Conservation (phyloP, 2,888 invertebrate species). For the Sarcophaga carnaria region DNA sequence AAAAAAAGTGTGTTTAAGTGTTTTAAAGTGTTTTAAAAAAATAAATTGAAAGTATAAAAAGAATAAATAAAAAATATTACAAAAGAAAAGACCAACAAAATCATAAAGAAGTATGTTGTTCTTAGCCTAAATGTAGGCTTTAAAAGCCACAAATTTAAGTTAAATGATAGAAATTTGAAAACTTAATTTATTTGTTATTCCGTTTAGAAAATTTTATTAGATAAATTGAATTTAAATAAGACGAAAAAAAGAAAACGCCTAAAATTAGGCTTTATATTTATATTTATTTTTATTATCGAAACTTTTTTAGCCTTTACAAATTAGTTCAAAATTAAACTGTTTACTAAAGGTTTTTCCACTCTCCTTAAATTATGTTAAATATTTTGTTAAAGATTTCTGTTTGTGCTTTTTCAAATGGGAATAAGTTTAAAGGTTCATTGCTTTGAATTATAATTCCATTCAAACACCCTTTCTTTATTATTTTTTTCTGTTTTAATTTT, state of each 20-base stretch:
- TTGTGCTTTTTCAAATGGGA: not conserved
- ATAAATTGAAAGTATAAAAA: not conserved
- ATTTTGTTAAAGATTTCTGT: not conserved
- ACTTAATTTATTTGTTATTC: too few relatives aligned
- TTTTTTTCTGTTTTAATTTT: too few relatives aligned
- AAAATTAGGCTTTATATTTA: not conserved
- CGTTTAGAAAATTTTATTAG: too few relatives aligned
- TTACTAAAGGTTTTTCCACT: not conserved
- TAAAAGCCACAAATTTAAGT: not conserved
- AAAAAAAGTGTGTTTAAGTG: not conserved
- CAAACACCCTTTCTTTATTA: too few relatives aligned
- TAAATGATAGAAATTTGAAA: too few relatives aligned
- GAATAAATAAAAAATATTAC: not conserved
- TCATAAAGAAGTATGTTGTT: not conserved
- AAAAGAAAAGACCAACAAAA: not conserved
- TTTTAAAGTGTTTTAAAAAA: not conserved
- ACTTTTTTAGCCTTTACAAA: too few relatives aligned
- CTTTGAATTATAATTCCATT: too few relatives aligned
- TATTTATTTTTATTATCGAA: too few relatives aligned
- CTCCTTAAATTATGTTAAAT: not conserved
- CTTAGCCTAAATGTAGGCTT: conserved; percentile 9
- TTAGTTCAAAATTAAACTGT: too few relatives aligned
- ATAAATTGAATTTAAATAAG: too few relatives aligned
- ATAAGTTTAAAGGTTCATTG: too few relatives aligned
- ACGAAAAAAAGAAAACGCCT: not conserved